phyloP scores from a whole-genome alignment of 2,113 vertebrate species.

The Carassius auratus region DNA sequence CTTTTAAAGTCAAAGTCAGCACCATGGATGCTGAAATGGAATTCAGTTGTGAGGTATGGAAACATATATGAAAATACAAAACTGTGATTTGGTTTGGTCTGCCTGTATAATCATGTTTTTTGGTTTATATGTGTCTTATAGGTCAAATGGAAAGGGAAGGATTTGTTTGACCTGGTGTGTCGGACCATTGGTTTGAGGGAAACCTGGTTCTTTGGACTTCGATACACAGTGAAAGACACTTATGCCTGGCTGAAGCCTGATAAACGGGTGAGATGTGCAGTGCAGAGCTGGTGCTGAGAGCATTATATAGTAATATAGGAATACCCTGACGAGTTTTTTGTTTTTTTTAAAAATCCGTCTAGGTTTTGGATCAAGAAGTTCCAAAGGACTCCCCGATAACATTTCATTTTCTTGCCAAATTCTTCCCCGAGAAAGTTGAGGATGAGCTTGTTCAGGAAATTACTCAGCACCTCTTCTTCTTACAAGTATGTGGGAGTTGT shows the following conservation, averaged over 20 bases:
- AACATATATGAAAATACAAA: neutral
- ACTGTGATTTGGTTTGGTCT: neutral
- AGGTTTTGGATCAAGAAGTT: constrained; percentile 93
- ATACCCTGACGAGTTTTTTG: neutral
- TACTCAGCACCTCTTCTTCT: constrained; percentile 93
- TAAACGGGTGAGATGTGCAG: constrained; percentile 79
- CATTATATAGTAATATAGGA: neutral
- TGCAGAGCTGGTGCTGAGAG: too few species aligned
- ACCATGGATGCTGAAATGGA: constrained; percentile 95
- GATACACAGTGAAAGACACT: constrained; percentile 87
- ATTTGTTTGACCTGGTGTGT: constrained; percentile 90
- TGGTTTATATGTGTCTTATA: constrained; percentile 57
- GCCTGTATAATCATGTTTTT: neutral
- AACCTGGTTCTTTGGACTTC: constrained; percentile 92
- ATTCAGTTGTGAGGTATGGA: constrained; percentile 88
- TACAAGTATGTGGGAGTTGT: constrained; percentile 79
- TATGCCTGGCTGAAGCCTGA: constrained; percentile 90
- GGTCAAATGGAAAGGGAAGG: constrained; percentile 95
- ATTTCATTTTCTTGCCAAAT: constrained; percentile 90
- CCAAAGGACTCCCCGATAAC: constrained; percentile 91
- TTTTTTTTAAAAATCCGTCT: neutral
- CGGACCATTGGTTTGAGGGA: constrained; percentile 87
- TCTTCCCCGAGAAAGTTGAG: constrained; percentile 93
- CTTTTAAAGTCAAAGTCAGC: constrained; percentile 90
- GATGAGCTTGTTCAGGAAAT: constrained; percentile 93